Percentiles rank a stretch among this genome's conserved stretches.
Conservation (phyloP, 2,113 vertebrate species). For the Notiomystis cincta region DNA sequence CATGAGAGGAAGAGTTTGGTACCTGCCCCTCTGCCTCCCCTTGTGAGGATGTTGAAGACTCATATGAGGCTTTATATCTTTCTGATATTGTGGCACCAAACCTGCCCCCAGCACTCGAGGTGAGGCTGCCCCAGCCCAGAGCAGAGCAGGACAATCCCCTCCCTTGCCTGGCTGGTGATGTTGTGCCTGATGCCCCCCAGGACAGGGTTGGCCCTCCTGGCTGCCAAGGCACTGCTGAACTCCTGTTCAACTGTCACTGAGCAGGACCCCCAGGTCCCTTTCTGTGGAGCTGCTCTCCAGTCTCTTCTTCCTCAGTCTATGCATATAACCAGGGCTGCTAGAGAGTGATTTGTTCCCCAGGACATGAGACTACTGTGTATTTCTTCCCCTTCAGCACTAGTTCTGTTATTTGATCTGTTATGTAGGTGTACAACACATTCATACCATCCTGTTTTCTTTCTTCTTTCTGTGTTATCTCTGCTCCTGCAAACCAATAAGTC, state of each 20-base stretch:
- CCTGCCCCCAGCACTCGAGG: fast-evolving
- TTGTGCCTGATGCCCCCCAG: not conserved
- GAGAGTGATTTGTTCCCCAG: not conserved
- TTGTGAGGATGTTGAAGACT: not conserved
- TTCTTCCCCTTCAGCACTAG: not conserved
- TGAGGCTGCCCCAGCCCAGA: not conserved
- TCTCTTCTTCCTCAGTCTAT: fast-evolving
- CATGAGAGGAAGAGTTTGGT: not conserved
- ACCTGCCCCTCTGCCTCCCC: not conserved
- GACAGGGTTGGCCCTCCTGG: not conserved
- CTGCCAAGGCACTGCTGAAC: not conserved
- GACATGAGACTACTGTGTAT: not conserved
- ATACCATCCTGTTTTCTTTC: not conserved
- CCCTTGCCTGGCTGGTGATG: fast-evolving
- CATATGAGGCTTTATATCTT: not conserved
- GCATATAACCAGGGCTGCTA: not conserved
- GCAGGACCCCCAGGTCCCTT: not conserved
- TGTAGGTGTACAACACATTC: not conserved
- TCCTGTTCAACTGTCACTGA: fast-evolving
- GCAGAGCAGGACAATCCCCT: not conserved
- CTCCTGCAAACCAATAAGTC: not conserved
- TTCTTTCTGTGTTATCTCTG: not conserved
- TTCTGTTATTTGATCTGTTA: not conserved
- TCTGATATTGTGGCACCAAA: not conserved
- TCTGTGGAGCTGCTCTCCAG: fast-evolving